These are phyloP conservation scores for Sicus ferrugineus DNA, from an alignment of 2,888 invertebrate genomes.

Conservation along the genomic window DNA sequence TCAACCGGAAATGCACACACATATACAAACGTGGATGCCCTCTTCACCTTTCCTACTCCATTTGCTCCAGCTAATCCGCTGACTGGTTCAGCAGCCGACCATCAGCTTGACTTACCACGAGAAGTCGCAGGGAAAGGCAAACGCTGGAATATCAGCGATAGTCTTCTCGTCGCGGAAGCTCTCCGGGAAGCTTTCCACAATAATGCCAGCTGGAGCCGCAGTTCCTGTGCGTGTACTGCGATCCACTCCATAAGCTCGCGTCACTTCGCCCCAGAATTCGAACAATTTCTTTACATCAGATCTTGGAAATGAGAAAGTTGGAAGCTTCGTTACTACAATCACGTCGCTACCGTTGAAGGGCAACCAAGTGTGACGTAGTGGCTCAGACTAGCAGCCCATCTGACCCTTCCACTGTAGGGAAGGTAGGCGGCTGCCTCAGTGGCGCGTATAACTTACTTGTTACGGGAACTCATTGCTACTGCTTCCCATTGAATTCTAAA, in stretches of 20 bases:
- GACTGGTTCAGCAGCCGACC: neutral
- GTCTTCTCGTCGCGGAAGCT: slow-evolving; percentile 84
- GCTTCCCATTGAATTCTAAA: neutral
- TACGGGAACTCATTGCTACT: slow-evolving; percentile 56
- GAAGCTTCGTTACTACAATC: neutral
- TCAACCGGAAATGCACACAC: slow-evolving; percentile 6
- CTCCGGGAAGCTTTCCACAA: slow-evolving; percentile 86
- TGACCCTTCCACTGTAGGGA: neutral
- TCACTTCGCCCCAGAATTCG: slow-evolving; percentile 65
- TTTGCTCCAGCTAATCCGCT: neutral
- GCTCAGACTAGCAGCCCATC: neutral
- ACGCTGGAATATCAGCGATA: slow-evolving; percentile 86
- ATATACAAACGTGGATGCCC: neutral
- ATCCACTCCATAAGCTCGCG: slow-evolving; percentile 50
- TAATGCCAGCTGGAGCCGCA: slow-evolving; percentile 64
- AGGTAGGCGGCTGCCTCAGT: too few relatives aligned
- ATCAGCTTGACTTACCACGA: slow-evolving; percentile 71
- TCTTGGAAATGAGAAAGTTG: slow-evolving; percentile 46
- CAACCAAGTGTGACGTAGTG: slow-evolving; percentile 51
- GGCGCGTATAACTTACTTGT: slow-evolving; percentile 52
- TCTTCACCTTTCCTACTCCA: neutral
- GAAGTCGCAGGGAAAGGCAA: slow-evolving; percentile 87
- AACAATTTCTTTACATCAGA: slow-evolving; percentile 64
- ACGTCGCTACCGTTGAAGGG: slow-evolving; percentile 21
- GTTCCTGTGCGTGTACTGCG: slow-evolving; percentile 45